Conservation (phyloP, 1,140 invertebrate genomes). For the Lasaia peninsularis region DNA sequence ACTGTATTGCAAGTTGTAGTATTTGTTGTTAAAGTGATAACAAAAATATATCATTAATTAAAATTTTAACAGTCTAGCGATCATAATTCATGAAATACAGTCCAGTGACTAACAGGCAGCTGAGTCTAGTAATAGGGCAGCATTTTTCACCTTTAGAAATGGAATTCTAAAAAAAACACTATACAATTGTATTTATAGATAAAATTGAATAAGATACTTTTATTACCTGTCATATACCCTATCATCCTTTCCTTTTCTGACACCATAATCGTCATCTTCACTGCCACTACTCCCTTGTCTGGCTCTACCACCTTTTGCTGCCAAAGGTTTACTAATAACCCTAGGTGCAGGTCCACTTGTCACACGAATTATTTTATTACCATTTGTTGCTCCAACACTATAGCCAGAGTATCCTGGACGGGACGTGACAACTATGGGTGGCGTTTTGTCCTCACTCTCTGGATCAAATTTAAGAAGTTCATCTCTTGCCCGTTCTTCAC, state of each 20-base stretch:
- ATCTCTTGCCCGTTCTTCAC: conserved; percentile 67
- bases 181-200: not conserved
- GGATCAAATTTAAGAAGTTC: conserved; percentile 68
- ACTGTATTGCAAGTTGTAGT: too few relatives aligned
- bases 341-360: conserved; percentile 31
- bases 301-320: conserved; percentile 43
- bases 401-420: conserved; percentile 42
- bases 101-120: too few relatives aligned
- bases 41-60: too few relatives aligned
- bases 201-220: not conserved
- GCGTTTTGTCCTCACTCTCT: conserved; percentile 51
- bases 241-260: conserved; percentile 65
- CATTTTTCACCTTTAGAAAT: too few relatives aligned
- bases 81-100: too few relatives aligned
- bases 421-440: conserved; percentile 27
- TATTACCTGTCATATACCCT: conserved; percentile 61
- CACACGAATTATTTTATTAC: conserved; percentile 46
- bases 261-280: conserved; percentile 67
- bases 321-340: conserved; percentile 34
- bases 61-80: too few relatives aligned
- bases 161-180: not conserved
- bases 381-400: conserved; percentile 28
- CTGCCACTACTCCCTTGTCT: conserved; percentile 60
- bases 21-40: too few relatives aligned
- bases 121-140: too few relatives aligned